Evolutionary conservation across 2,113 vertebrate genomes (phyloP), one percentile per base, ranked within the genome.

Genomic region (Lynx canadensis): DNA sequence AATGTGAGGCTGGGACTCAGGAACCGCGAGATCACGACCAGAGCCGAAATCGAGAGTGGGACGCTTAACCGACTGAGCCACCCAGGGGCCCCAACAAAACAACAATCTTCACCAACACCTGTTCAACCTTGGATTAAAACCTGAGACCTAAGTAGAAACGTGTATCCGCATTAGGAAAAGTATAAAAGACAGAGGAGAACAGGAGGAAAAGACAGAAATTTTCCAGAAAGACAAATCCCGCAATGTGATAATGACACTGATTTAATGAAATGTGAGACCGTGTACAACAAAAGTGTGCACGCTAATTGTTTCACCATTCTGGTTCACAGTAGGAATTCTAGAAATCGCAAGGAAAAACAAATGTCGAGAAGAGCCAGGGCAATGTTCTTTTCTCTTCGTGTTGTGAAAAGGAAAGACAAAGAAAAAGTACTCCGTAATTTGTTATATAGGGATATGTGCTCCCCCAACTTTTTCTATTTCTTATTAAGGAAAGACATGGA

Each of bases 261-360:
- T 79, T 94, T 36, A 95, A 69, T 94, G 63, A 90, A 92, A 92
- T 80, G 29, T 65, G 38, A 85, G 45, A 83, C 45, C 36, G 3
- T 69, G 7, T 57, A 65, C 1, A 84, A 60, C 23, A 65, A 82
- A 95, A 82, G 25, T 79, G 10, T 92, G 11, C 85, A 80, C 78
- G 89, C 2, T n/a, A 92, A 82, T 83, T 94, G 18, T 41, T 48
- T 96, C 29, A 80, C 7, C 50, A 94, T 84, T 95, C 94, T 95
- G 15, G 4, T 79, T 71, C 78, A 94, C n/a, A 85, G 52, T 81
- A 33, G 18, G 45, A 83, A 76, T 94, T 92, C 9, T 74, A 85
- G 69, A 81, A 15, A 76, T 6, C 89, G n/a, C 4, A 92, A 84
- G 41, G 50, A 63, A 88, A 14, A 84, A 65, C n/a, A 60, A 50